phyloP scores from a whole-genome alignment of 1,140 invertebrate species.

The Drosophila sp. region DNA sequence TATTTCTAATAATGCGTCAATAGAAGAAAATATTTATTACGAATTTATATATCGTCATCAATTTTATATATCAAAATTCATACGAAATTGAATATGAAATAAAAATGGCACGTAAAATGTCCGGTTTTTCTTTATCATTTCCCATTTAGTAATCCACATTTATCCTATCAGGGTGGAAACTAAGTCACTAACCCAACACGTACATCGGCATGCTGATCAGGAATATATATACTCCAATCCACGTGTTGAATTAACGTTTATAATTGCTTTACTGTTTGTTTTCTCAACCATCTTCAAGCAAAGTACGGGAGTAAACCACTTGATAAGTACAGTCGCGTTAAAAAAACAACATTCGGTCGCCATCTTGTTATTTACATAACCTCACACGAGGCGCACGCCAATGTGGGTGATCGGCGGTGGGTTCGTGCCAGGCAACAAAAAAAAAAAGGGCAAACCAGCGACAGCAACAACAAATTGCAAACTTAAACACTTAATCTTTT shows the following conservation, averaged over 20 bases:
- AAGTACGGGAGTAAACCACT: background rate
- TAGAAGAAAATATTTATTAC: too few species aligned
- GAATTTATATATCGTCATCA: too few species aligned
- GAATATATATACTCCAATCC: too few species aligned
- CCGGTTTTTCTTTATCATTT: too few species aligned
- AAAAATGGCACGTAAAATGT: too few species aligned
- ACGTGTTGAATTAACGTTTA: background rate
- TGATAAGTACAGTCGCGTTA: background rate
- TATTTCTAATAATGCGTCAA: too few species aligned
- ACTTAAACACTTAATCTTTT: constrained; percentile 81
- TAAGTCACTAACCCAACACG: too few species aligned
- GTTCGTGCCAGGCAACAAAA: constrained; percentile 60
- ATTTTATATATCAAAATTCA: too few species aligned
- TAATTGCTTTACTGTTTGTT: background rate
- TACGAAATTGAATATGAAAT: too few species aligned
- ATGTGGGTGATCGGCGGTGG: constrained; percentile 21
- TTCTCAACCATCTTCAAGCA: background rate
- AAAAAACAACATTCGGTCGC: background rate
- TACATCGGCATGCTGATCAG: too few species aligned
- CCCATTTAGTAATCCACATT: too few species aligned
- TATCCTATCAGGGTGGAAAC: too few species aligned
- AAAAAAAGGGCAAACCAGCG: constrained; percentile 18
- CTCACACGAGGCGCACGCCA: constrained; percentile 23
- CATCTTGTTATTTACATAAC: constrained; percentile 55
- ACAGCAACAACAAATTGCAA: constrained; percentile 48